These are phyloP conservation scores for Byasa hedistus DNA, from an alignment of 2,888 invertebrate species.

Conservation along the genomic window DNA sequence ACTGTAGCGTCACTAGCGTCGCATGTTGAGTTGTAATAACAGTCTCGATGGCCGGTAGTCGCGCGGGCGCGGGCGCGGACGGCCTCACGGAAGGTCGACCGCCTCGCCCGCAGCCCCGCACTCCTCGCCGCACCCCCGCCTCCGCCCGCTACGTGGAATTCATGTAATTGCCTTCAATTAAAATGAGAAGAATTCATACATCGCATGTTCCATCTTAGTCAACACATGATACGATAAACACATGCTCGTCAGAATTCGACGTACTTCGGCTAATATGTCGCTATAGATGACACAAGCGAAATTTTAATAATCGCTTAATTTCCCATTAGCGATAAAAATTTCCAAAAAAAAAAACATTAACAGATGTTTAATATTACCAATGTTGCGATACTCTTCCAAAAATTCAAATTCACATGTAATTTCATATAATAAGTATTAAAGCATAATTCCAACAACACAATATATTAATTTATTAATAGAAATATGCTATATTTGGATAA, in stretches of 20 bases:
- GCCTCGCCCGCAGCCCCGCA: conserved; percentile 44
- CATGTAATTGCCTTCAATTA: conserved; percentile 76
- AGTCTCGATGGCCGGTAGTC: conserved; percentile 27
- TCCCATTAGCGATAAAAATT: not conserved
- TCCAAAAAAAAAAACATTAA: too few relatives aligned
- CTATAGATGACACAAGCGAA: not conserved
- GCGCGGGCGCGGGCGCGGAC: conserved; percentile 43
- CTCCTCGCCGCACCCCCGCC: conserved; percentile 28
- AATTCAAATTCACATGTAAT: not conserved
- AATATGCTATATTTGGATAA: not conserved
- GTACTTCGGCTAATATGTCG: not conserved
- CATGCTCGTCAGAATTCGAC: conserved; percentile 15
- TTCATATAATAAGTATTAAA: not conserved
- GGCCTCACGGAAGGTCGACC: conserved; percentile 78
- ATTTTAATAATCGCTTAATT: not conserved
- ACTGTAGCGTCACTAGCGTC: conserved; percentile 27
- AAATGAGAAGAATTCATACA: conserved; percentile 59
- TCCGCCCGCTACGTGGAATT: conserved; percentile 71
- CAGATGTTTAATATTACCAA: too few relatives aligned
- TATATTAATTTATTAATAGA: not conserved
- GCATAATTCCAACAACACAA: not conserved
- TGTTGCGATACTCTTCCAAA: too few relatives aligned
- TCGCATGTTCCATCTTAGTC: conserved; percentile 52
- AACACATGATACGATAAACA: conserved; percentile 31
- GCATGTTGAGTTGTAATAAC: conserved; percentile 28